Conservation (phyloP, 2,113 vertebrate genomes). For the Gymnarchus niloticus region DNA sequence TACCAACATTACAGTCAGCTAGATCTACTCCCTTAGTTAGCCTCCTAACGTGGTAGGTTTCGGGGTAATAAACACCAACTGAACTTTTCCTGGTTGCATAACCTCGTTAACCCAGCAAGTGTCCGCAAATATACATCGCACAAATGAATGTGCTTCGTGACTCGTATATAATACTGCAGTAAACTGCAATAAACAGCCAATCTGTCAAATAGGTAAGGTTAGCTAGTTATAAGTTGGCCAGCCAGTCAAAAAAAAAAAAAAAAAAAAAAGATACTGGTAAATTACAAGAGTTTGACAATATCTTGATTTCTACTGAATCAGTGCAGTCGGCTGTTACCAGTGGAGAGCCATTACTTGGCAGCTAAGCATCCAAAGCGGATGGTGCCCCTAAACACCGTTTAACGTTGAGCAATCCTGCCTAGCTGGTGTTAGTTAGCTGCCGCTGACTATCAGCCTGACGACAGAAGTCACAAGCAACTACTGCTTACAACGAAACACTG, state of each 20-base stretch:
- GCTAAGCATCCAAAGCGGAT: background rate
- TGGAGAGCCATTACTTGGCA: background rate
- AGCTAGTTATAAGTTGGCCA: background rate
- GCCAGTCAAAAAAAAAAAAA: background rate
- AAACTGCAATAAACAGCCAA: background rate
- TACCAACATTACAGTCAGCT: background rate
- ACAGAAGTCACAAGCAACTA: background rate
- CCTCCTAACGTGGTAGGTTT: background rate
- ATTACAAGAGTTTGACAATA: background rate
- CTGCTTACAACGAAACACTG: background rate
- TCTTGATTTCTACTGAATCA: background rate
- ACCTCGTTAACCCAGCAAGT: background rate
- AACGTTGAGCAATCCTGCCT: background rate
- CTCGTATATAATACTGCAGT: background rate
- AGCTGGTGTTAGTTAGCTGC: constrained; percentile 1
- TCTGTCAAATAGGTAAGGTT: background rate
- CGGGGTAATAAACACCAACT: background rate
- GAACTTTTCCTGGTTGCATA: constrained; percentile 1
- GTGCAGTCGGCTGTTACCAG: background rate
- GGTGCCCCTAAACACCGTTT: background rate
- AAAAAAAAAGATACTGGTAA: background rate
- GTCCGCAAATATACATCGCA: background rate
- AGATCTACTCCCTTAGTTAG: background rate
- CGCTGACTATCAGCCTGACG: background rate
- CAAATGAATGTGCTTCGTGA: background rate